Base-by-base conservation (phyloP, 2,888 invertebrate genomes). In the Mechanitis messenoides region DNA sequence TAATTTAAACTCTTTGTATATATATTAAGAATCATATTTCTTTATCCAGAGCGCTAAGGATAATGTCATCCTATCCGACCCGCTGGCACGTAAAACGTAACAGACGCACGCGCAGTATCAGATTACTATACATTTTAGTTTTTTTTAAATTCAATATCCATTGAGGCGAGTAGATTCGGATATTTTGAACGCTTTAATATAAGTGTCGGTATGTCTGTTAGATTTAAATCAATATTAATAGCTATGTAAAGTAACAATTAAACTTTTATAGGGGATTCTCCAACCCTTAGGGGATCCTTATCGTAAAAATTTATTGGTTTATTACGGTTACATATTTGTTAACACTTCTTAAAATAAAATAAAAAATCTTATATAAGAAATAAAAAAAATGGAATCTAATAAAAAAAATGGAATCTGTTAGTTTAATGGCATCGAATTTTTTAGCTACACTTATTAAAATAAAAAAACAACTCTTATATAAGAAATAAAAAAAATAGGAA, bases 51-150 rank as follows among this genome's bases (percentile, higher is more conserved):
- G 68, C 65, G 67, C 73, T 77, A 76, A 47, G 78, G 79, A 79
- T 79, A 80, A 77, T 84, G 87, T 84, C 83, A 88, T 82, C 79
- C 79, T 80, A 87, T 84, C 82, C 84, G 78, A 78, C 68, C 72
- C 81, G 78, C 75, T 83, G 81, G 84, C 70, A 82, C 79, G 83
- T 84, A 80, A 85, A 84, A 84, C 80, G 83, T 79, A 82, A 81
- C 84, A 82, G 84, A 85, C 84, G 84, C 83, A 79, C 82, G 78
- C 75, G 72, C 77, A 76, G 81, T 87, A 87, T 89, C 83, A 76
- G 74, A 83, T 89, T 86, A 80, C 87, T 55, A 11, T 42, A 72
- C 74, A 75, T 77, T 68, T 71, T 72, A 72, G 72, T 69, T 75
- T 78, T 74, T 71, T 68, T 75, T 77, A 69, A 69, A 67, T 70